Evolutionary conservation across 2,113 vertebrate species (phyloP), one percentile per base, ranked within the genome.

Genomic region (Crotalus helleri): DNA sequence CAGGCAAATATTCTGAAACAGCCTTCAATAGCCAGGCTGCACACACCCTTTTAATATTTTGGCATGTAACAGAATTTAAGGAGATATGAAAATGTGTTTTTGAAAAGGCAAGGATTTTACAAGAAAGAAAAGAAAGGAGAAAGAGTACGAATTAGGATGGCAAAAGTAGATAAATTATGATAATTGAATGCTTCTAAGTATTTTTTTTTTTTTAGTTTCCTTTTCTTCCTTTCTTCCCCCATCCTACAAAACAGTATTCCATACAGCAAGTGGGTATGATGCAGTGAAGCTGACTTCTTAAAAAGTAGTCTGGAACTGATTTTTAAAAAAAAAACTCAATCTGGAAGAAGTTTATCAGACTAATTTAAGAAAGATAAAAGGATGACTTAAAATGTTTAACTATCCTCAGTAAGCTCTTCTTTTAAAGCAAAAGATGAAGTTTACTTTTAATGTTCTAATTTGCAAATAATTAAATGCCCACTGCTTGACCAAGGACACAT

Each of bases 1-100:
- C 95, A 97, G 96, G 96, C 95, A 97, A 97, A 95, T 96, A 97
- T 94, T 96, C 94, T 97, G 97, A 96, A 97, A 93, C 96, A 96
- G 85, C 89, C 74, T 93, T 93, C 55, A 87, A 97, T 90, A 97
- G 96, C 97, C 96, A 95, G 96, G 93, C 93, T 95, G 94, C 94
- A 94, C 26, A 54, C 21, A 17, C 44, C n/a, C 15, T 39, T 86
- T 86, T 21, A 93, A 57, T 57, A 93, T 39, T 89, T 93, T 93
- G 94, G 96, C 95, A 95, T 0, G 94, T 88, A 95, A 96, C 93
- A 92, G 95, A 95, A 93, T 95, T 29, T 95, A 95, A 97, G 95
- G 94, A 97, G 96, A 92, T 94, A 95, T 90, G 95, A 91, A 96
- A 96, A 96, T 57, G 88, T 92, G 92, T 0, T 92, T 94, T 93